These are phyloP conservation scores for Dicrostonyx torquatus DNA, from an alignment of 2,797 vertebrate species.

Conservation along the genomic window DNA sequence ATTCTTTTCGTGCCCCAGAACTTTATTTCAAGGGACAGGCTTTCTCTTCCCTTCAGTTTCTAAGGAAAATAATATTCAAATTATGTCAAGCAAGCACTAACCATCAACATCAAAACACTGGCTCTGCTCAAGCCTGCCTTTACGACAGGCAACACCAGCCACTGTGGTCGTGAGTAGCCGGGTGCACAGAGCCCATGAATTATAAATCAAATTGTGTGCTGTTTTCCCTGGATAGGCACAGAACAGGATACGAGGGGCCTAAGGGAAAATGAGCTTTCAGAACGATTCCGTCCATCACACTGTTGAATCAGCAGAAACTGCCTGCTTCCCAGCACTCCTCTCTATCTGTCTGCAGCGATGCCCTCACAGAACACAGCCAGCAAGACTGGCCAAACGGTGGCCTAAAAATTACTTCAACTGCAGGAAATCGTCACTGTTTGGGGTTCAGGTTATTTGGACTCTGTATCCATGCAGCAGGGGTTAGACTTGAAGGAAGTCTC, in stretches of 20 bases:
- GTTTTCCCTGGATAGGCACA: slow-evolving; percentile 11
- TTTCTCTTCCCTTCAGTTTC: slow-evolving; percentile 32
- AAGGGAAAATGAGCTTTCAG: not conserved
- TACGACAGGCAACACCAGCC: slow-evolving; percentile 31
- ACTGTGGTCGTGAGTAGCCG: slow-evolving; percentile 15
- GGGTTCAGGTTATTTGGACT: not conserved
- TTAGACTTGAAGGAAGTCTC: not conserved
- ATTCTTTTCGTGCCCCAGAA: slow-evolving; percentile 8
- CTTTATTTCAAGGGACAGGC: slow-evolving; percentile 48
- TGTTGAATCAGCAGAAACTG: not conserved
- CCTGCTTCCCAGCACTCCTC: rapidly evolving
- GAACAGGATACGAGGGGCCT: slow-evolving; percentile 23
- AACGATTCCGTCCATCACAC: not conserved
- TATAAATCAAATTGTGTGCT: slow-evolving; percentile 9
- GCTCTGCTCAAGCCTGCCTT: slow-evolving; percentile 57
- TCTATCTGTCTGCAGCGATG: rapidly evolving
- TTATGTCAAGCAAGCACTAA: slow-evolving; percentile 66
- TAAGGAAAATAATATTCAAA: slow-evolving; percentile 52
- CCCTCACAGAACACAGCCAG: rapidly evolving
- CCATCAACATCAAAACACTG: slow-evolving; percentile 59
- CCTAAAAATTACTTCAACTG: not conserved
- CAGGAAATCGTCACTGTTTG: not conserved
- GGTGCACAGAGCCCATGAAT: slow-evolving; percentile 46
- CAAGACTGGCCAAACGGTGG: rapidly evolving
- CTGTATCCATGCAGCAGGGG: not conserved